Evolutionary conservation across 2,797 vertebrate genomes (phyloP), one percentile per base, ranked within the genome.

Genomic region (Acanthurus leucopareius): DNA sequence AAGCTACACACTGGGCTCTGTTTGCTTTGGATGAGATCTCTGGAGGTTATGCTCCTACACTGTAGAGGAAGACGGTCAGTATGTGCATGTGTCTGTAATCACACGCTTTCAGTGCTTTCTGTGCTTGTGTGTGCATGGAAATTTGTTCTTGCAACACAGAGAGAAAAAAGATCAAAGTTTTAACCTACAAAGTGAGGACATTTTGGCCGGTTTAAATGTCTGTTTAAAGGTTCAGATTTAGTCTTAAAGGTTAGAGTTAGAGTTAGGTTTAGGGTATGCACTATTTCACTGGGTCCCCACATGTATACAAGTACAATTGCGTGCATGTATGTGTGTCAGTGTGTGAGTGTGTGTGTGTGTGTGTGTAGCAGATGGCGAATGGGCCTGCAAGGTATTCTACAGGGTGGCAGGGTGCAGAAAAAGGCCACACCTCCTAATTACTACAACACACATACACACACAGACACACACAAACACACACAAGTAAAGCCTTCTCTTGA

Each of bases 291-390:
- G 10, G 38, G 38, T 40, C 38, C 38, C 38, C 38, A 10, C 38
- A 40, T 7, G 38, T 40, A 40, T 40, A 40, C 38, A 40, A 40
- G 10, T 40, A 40, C 38, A 40, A 40, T 7, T 25, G 73, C 38
- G 53, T 73, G 44, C 60, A 67, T 59, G 53, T 63, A 65, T 67
- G 65, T 69, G 59, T 70, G n/a, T 52, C 19, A 11, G 49, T 52
- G 49, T 52, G 49, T 42, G 13, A 42, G 35, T 61, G 40, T 63
- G 51, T 74, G 69, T 66, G 58, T 73, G 35, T 61, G 40, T 63
- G 51, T 74, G 69, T 66, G 58, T 73, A 76, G 74, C 90, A 95
- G 93, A 94, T 95, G 93, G 92, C 80, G 85, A 81, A 86, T 13
- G 42, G 73, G 82, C 83, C 92, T 93, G 83, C 82, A 71, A 76